Percentiles rank a stretch among this genome's conserved stretches.
Evolutionary conservation across 2,797 vertebrate species (phyloP).

Genomic region (Lateolabrax maculatus): DNA sequence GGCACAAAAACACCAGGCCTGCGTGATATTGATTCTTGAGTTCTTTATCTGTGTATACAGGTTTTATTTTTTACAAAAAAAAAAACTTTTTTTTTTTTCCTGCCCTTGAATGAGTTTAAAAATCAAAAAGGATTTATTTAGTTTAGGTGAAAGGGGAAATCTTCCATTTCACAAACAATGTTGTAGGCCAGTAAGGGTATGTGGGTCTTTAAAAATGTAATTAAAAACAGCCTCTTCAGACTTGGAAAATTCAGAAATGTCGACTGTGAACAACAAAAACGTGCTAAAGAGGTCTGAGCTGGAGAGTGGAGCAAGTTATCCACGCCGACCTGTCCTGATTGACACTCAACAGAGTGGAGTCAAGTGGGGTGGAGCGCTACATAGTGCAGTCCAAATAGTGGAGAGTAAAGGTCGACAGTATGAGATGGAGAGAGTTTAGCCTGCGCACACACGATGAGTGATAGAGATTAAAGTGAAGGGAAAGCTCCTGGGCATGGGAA

Average conservation of each 20-base stretch:
- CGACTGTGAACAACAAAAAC: not conserved
- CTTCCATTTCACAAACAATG: not conserved
- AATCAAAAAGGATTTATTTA: slow-evolving; percentile 1
- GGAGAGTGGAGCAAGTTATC: slow-evolving; percentile 6
- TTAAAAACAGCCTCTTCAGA: not conserved
- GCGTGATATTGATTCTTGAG: not conserved
- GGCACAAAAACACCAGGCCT: not conserved
- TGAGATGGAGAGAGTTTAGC: slow-evolving; percentile 67
- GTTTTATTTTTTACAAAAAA: not conserved
- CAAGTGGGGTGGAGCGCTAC: slow-evolving; percentile 68
- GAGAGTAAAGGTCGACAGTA: slow-evolving; percentile 69
- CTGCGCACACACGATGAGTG: slow-evolving; percentile 63
- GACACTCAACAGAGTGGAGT: slow-evolving; percentile 70
- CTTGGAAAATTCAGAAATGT: not conserved
- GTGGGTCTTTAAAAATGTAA: not conserved
- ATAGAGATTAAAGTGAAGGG: slow-evolving; percentile 70
- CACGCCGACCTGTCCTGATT: slow-evolving; percentile 54
- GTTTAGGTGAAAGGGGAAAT: not conserved
- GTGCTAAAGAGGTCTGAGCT: slow-evolving; percentile 31
- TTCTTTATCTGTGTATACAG: not conserved
- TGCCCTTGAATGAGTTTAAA: not conserved
- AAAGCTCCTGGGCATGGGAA: slow-evolving; percentile 42
- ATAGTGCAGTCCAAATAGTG: slow-evolving; percentile 70
- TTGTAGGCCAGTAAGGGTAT: not conserved
- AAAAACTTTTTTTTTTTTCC: not conserved